Conservation (phyloP, 2,113 vertebrate genomes). For the Numida meleagris region DNA sequence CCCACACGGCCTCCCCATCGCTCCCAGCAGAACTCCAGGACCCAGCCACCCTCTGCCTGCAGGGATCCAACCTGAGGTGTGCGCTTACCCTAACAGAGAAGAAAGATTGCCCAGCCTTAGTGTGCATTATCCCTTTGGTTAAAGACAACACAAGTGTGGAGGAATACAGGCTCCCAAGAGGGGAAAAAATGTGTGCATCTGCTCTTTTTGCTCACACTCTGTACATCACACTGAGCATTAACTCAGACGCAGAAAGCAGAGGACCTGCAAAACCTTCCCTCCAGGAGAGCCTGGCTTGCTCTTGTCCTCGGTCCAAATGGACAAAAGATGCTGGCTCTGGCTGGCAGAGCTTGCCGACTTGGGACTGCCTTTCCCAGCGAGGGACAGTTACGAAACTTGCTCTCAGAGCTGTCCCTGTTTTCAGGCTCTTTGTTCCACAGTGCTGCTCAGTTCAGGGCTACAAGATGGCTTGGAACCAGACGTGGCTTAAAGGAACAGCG, state of each 20-base stretch:
- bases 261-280: constrained; percentile 29
- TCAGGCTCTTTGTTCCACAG: constrained; percentile 25
- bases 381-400: constrained; percentile 33
- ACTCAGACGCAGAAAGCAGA: not conserved
- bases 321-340: constrained; percentile 38
- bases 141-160: not conserved
- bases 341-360: not conserved
- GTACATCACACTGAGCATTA: not conserved
- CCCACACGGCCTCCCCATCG: not conserved
- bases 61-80: not conserved
- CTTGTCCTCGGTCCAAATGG: constrained; percentile 40
- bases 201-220: not conserved
- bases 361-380: constrained; percentile 11
- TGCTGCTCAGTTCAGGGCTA: not conserved
- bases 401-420: constrained; percentile 15
- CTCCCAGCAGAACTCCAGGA: not conserved
- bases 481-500: not conserved
- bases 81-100: not conserved
- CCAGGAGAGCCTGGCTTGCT: not conserved
- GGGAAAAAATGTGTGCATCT: not conserved
- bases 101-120: not conserved
- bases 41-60: not conserved
- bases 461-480: not conserved
- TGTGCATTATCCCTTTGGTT: not conserved
- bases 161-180: not conserved